Evolutionary conservation across 2,113 vertebrate species (phyloP).

Genomic region (Mustela lutreola): DNA sequence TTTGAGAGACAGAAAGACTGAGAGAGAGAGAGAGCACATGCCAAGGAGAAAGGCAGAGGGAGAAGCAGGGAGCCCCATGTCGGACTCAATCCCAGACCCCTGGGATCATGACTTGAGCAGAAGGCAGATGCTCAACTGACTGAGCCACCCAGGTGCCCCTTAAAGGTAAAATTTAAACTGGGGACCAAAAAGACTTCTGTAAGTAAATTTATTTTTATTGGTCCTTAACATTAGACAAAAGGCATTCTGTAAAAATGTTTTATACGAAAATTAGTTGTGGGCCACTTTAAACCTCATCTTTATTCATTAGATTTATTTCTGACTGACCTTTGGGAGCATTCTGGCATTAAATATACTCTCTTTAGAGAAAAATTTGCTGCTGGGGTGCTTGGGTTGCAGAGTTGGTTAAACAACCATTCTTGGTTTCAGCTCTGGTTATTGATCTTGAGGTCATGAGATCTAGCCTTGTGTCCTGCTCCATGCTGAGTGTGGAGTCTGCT

Average conservation of each 20-base stretch:
- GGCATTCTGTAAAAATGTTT: not conserved
- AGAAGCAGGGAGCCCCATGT: too few species aligned
- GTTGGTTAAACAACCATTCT: not conserved
- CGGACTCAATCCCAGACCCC: too few species aligned
- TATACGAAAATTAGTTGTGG: slow-evolving; percentile 15
- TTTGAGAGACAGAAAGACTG: too few species aligned
- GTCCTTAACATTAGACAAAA: not conserved
- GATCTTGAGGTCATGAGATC: not conserved
- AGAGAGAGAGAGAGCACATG: too few species aligned
- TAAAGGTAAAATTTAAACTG: slow-evolving; percentile 36
- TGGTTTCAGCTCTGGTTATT: not conserved
- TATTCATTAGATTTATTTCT: slow-evolving; percentile 49
- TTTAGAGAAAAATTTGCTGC: not conserved
- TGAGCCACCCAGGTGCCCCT: not conserved
- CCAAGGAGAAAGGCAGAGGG: too few species aligned
- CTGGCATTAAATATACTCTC: slow-evolving; percentile 17
- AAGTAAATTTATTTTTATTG: not conserved
- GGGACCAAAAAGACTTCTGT: not conserved
- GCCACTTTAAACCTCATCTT: not conserved
- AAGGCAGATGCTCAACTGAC: too few species aligned
- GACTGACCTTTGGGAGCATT: not conserved
- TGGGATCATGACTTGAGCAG: too few species aligned
- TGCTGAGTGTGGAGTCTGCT: not conserved
- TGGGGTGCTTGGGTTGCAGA: not conserved
- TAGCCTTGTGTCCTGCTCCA: not conserved